Percentiles rank a stretch among this genome's conserved stretches.
phyloP scores from a whole-genome alignment of 2,113 vertebrate genomes.

The Cisticola juncidis region DNA sequence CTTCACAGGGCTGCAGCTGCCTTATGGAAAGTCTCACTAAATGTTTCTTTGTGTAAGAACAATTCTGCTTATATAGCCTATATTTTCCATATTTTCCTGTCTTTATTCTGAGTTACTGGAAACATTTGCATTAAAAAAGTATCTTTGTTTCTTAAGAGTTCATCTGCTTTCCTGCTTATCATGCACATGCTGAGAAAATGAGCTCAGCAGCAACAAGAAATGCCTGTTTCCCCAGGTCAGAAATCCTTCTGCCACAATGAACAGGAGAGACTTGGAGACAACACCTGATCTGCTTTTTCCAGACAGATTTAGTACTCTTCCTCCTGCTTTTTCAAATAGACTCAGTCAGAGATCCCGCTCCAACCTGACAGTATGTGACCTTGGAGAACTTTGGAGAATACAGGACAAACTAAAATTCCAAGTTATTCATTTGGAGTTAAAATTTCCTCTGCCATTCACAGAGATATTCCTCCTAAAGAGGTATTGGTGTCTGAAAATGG shows the following conservation, averaged over 20 bases:
- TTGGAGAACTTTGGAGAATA: background rate
- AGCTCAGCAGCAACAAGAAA: conserved; percentile 12
- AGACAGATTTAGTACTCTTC: conserved; percentile 15
- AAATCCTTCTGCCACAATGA: background rate
- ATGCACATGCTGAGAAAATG: conserved; percentile 4
- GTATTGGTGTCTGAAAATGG: conserved; percentile 15
- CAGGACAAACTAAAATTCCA: conserved; percentile 62
- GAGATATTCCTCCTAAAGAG: conserved; percentile 37
- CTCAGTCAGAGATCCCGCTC: conserved; percentile 35
- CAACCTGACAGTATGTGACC: conserved; percentile 31
- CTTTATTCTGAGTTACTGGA: conserved; percentile 38
- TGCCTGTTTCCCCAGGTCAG: background rate
- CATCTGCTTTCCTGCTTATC: conserved; percentile 52
- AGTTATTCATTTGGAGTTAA: conserved; percentile 59
- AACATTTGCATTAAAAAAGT: conserved; percentile 59
- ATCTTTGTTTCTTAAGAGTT: conserved; percentile 56
- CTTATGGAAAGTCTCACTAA: conserved; percentile 27
- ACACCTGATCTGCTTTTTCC: conserved; percentile 19
- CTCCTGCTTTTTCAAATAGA: conserved; percentile 44
- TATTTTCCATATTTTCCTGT: conserved; percentile 27
- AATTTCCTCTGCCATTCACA: conserved; percentile 24
- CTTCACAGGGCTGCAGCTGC: conserved; percentile 60
- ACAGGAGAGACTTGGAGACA: background rate
- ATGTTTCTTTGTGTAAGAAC: conserved; percentile 51
- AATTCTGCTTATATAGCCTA: conserved; percentile 29